Evolutionary conservation across 2,888 invertebrate species (phyloP).

Genomic region (Protophormia terraenovae): DNA sequence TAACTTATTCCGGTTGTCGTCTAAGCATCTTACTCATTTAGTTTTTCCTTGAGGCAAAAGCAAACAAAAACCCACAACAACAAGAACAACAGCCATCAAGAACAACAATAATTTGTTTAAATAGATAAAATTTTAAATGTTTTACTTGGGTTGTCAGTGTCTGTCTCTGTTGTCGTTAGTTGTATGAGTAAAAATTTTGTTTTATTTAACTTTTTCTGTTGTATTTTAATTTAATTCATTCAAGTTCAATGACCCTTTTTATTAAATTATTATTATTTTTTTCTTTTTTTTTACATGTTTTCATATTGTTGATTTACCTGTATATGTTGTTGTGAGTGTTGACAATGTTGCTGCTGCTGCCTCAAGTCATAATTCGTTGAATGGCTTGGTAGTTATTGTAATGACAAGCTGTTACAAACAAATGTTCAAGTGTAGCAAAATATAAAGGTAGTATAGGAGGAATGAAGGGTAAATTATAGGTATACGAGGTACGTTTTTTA

Average conservation of each 20-base stretch:
- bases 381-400: conserved; percentile 37
- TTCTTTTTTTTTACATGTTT: conserved; percentile 18
- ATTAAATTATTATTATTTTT: conserved; percentile 15
- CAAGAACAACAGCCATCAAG: no score
- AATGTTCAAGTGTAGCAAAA: conserved; percentile 13
- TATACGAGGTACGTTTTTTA: no score
- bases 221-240: conserved; percentile 37
- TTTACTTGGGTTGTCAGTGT: background rate
- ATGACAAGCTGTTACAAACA: conserved; percentile 55
- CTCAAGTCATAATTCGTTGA: conserved; percentile 34
- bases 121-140: conserved; percentile 9
- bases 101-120: conserved; percentile 26
- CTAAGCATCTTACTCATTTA: background rate
- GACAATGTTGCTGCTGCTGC: conserved; percentile 19
- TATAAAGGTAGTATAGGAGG: no score
- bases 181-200: background rate
- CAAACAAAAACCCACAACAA: no score
- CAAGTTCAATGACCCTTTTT: conserved; percentile 56
- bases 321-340: conserved; percentile 2
- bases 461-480: no score
- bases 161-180: background rate
- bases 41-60: background rate
- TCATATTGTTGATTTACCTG: conserved; percentile 4
- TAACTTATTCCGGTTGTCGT: background rate
- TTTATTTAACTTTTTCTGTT: background rate